These are phyloP conservation scores for Jaculus jaculus DNA, from an alignment of 2,113 vertebrate genomes.

Conservation along the genomic window DNA sequence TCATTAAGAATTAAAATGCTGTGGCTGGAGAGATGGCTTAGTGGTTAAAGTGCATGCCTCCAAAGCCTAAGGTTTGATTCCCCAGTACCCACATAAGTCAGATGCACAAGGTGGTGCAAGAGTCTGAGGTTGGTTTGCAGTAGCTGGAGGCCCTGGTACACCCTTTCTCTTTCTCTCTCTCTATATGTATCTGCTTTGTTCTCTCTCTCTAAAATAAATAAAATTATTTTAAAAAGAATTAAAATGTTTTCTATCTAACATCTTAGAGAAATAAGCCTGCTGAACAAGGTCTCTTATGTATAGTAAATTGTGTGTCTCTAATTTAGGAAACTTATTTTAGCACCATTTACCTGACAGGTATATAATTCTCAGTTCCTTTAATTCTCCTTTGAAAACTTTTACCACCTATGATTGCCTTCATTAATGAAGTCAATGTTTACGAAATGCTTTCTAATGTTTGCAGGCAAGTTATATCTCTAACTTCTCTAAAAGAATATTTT, in stretches of 20 bases:
- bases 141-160: no score
- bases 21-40: no score
- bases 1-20: neutral
- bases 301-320: neutral
- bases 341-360: neutral
- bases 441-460: neutral
- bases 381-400: neutral
- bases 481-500: neutral
- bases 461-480: neutral
- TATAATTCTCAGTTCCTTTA: neutral
- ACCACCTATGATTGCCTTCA: neutral
- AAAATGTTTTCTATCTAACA: neutral
- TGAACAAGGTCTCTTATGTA: neutral
- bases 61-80: no score
- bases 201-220: no score
- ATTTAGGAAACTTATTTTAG: conserved; percentile 28
- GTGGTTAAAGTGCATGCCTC: no score
- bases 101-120: no score
- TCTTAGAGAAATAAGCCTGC: neutral
- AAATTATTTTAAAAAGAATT: no score
- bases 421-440: conserved; percentile 16
- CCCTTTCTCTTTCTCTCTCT: no score
- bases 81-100: no score
- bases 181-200: no score
- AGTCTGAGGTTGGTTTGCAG: no score